Evolutionary conservation across 2,113 vertebrate genomes (phyloP).

Genomic region (Struthidea cinerea): DNA sequence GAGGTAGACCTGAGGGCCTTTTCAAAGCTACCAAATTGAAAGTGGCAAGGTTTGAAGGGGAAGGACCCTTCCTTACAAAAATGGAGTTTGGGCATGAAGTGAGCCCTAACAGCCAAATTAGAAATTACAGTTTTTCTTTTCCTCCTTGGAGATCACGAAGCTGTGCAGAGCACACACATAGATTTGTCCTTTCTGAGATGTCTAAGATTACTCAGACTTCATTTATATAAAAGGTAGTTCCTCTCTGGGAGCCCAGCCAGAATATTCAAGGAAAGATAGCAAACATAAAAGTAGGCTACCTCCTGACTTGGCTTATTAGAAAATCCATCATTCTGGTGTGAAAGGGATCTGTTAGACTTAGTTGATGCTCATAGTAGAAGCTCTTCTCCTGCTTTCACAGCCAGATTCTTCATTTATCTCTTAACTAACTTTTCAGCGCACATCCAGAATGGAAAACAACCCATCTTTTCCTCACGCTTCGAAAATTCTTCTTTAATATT

Average conservation of each 20-base stretch:
- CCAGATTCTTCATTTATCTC: background rate
- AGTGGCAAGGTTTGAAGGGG: background rate
- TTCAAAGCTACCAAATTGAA: background rate
- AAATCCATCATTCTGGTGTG: background rate
- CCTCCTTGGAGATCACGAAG: background rate
- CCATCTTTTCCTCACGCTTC: background rate
- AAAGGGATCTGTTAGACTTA: background rate
- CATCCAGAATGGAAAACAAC: background rate
- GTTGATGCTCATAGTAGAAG: background rate
- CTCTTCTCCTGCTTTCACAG: background rate
- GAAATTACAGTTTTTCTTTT: background rate
- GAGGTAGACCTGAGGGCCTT: background rate
- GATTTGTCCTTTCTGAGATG: background rate
- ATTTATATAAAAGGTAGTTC: background rate
- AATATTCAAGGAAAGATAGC: constrained; percentile 14
- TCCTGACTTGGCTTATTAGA: background rate
- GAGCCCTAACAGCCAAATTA: background rate
- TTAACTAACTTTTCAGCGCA: background rate
- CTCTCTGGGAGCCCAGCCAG: background rate
- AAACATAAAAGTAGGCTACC: background rate
- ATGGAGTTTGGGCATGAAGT: background rate
- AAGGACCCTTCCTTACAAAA: background rate
- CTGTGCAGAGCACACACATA: background rate
- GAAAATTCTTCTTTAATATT: background rate
- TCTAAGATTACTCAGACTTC: background rate